Base-by-base conservation (phyloP, 2,113 vertebrate species). In the Oryzias curvinotus region DNA sequence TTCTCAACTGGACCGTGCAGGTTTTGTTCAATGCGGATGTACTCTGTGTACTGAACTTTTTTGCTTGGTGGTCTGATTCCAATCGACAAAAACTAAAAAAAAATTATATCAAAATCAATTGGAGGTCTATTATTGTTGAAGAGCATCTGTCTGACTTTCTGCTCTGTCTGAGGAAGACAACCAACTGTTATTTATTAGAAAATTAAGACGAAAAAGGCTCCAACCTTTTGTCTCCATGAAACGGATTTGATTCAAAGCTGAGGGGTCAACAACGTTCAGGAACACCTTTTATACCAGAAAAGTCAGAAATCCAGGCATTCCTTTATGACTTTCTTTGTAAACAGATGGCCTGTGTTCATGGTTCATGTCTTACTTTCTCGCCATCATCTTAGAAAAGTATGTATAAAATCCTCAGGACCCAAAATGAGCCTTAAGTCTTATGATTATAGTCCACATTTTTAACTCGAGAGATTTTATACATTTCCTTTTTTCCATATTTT, bases 401-500 rank as follows among this genome's bases (percentile, higher is more conserved):
- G 78, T 86, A 87, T 84, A 81, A 80, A 90, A 87, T 87, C 89
- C 91, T 92, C 91, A 92, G 91, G 91, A 89, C 90, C 91, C 82
- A 89, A 36, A 85, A 85, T 80, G 83, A 90, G 89, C 91, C 88
- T 92, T 91, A 92, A 90, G 82, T 87, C 87, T 85, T 85, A 57
- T 77, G 61, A 74, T 86, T 85, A 77, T 69, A 43, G 23, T 81
- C 72, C 69, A 54, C 73, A 43, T 77, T 72, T 80, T 82, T 50
- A 0, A 77, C 36, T 36, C 8, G 53, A 67, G 19, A 54, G 0
- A 1, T 64, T 80, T 75, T 52, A 80, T 80, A 80, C 85, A 71
- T 78, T 69, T 59, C 55, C 19, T 57, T 56, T 36, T 16, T n/a
- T 51, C 46, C 18, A 18, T n/a, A 78, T 65, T 64, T 64, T 61